Base-by-base conservation (phyloP, 1,140 invertebrate genomes). In the Teleogryllus occipitalis region DNA sequence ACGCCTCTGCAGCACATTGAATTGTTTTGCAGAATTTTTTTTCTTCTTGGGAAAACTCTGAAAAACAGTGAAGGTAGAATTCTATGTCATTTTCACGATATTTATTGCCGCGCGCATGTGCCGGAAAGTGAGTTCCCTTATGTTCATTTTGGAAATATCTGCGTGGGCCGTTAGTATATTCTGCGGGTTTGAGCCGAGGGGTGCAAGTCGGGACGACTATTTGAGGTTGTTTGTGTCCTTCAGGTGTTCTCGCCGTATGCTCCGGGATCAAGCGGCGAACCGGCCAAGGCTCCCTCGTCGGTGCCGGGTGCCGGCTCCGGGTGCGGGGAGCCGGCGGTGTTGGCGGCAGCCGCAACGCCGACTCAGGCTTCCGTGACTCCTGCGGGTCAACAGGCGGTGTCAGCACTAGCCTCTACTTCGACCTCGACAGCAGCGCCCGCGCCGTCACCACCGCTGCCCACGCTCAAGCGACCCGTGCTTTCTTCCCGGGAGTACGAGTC, bases 401-500 rank as follows among this genome's bases (percentile, higher is more conserved):
- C 74, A 78, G 81, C 75, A 48, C 81, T 47, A 74, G 74, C 47
- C 74, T 78, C 0, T 65, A 77, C 78, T 74, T 39, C 74, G 18
- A 74, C 72, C 75, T 49, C 80, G 72, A 79, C 81, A 18, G 21
- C 76, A n/a, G 83, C 74, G 79, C 79, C 78, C 22, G 81, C 81
- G 73, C 80, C 80, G n/a, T 74, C 79, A 80, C 79, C 82, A n/a
- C 83, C 82, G 47, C 80, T 79, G 72, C 81, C 80, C 39, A 83
- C 87, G 49, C 85, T 92, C 79, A 93, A 93, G 83, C 87, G 93
- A 82, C 96, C 96, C 8, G 84, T 91, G 75, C 87, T 96, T 73
- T 90, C 89, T 18, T 90, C 90, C 0, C 91, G 91, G 83, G 93
- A 94, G 82, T 91, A 93, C 77, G 92, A 95, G 82, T 90, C 91